Base-by-base conservation (phyloP, 2,113 vertebrate species). In the Tautogolabrus adspersus region DNA sequence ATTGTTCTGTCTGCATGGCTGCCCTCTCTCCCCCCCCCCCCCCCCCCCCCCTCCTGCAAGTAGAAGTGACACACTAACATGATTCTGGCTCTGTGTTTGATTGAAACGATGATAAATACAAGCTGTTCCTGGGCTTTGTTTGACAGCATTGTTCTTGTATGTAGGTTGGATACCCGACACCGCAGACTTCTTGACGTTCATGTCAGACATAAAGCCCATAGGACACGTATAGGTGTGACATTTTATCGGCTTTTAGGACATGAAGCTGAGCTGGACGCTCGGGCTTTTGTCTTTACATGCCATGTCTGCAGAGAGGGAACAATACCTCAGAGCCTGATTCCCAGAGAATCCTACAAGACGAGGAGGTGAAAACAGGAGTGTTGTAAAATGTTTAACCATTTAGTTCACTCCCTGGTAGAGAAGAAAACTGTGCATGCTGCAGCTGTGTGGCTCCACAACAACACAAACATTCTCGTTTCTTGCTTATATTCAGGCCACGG, bases 161-260 rank as follows among this genome's bases (percentile, higher is more conserved):
- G 73, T 81, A 74, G 86, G 81, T 78, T 58, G 47, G 66, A 80
- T 10, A 92, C 55, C 16, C 8, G 80, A 91, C 65, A 79, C 68
- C 38, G 1, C 56, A 72, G 58, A 77, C 70, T 55, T 77, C 60
- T 38, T 55, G 37, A 63, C 9, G 11, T 56, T 61, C 19, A 16
- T 34, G 2, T 52, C 49, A 59, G 51, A 77, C 40, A 64, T 52
- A 49, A 70, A 55, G 65, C 51, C 73, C 54, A 59, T 15, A 56
- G 69, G 72, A 71, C 42, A 81, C 4, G 18, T 46, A 37, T 13
- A 71, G 42, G 72, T 80, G 72, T 70, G 73, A 51, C 57, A 77
- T 72, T 63, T 71, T 82, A 72, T 70, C 58, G 57, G 49, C 47
- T 74, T 73, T 55, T 47, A 21, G 66, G 37, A 79, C 62, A 66